Evolutionary conservation across 1,140 invertebrate species (phyloP), one percentile per base, ranked within the genome.

Genomic region (Lepidostoma basale): DNA sequence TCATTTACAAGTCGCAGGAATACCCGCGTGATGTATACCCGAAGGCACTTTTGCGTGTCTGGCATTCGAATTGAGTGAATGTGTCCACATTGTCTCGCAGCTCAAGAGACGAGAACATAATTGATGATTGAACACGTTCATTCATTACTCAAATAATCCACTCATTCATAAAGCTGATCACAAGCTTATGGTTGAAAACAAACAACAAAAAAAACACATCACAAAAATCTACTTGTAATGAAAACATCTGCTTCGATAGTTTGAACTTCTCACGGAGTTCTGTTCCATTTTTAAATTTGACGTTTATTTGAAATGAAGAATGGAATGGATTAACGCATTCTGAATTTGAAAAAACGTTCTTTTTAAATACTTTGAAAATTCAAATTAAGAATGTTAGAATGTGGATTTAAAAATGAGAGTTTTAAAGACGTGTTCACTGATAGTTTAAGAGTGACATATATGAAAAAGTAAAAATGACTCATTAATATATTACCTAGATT

Each of bases 111-210:
- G 36, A 25, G 56, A 60, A 42, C 36, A 60, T 60, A 62, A 62
- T 49, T 49, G 44, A 62, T 62, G 60, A 62, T 62, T 62, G 60
- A 62, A 62, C 33, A 25, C 33, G 40, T 62, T 62, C 60, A 62
- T 62, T 62, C 60, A 62, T 62, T 49, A 47, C 42, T 20, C 9
- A 28, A 62, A 62, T 62, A 62, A 62, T 62, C 60, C 42, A n/a
- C 33, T 49, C 60, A 49, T 62, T 62, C 60, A 62, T 62, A 49
- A 60, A 49, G 30, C 33, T 33, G 60, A 62, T 14, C 40, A 22
- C 42, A 8, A n/a, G 60, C 33, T 62, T 62, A 45, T 23, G 44
- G 40, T 30, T 45, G 9, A 23, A 25, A 59, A 54, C 25, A 42
- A 56, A 36, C 30, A 39, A 22, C 25, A 5, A 22, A 22, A 56